Evolutionary conservation across 2,797 vertebrate genomes (phyloP).

Genomic region (Avahi laniger): DNA sequence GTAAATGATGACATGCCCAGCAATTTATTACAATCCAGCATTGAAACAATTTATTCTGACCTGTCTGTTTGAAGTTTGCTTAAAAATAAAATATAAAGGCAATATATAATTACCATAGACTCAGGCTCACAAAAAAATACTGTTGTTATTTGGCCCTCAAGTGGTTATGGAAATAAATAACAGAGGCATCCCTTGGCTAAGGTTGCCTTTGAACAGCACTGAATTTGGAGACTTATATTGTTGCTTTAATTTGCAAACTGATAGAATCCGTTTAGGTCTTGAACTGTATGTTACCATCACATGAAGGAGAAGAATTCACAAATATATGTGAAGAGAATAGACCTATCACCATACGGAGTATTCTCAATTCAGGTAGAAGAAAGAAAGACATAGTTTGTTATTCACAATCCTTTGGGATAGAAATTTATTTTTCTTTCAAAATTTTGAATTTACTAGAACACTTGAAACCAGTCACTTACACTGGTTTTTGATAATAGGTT

Average conservation of each 20-base stretch:
- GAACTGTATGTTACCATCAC: not conserved
- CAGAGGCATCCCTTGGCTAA: not conserved
- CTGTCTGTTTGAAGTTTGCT: constrained; percentile 27
- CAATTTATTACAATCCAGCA: constrained; percentile 39
- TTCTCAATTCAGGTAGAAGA: not conserved
- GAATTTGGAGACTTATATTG: not conserved
- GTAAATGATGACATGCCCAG: not conserved
- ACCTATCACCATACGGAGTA: rapidly evolving
- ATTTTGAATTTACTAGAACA: not conserved
- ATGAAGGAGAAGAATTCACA: not conserved
- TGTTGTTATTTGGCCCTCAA: not conserved
- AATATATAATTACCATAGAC: not conserved
- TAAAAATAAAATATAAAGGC: constrained; percentile 33
- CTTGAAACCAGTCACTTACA: not conserved
- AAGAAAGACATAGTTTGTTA: not conserved
- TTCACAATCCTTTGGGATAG: not conserved
- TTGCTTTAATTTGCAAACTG: constrained; percentile 21
- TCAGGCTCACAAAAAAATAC: not conserved
- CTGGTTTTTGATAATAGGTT: not conserved
- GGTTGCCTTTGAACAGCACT: not conserved
- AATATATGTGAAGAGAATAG: not conserved
- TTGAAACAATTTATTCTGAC: constrained; percentile 4
- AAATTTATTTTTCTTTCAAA: constrained; percentile 14
- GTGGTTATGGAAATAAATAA: not conserved
- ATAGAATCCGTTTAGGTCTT: not conserved